A percentile compares a stretch with the other conserved stretches of the same genome.
Conservation (phyloP, 2,113 vertebrate species). For the Grammomys dolichurus region DNA sequence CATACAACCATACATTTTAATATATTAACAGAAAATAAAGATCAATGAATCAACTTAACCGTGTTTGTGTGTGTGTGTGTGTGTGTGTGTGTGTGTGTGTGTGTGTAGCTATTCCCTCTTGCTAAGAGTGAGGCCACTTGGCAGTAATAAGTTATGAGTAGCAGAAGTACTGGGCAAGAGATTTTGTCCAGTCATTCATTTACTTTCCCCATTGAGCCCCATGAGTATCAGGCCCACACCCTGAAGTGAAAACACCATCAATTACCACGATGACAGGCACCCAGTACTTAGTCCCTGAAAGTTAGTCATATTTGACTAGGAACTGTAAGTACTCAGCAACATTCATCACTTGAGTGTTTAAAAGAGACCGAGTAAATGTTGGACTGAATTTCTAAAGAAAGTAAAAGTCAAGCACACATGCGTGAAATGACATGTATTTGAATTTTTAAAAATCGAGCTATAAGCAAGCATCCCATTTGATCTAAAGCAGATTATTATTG, state of each 20-base stretch:
- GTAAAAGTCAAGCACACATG: not conserved
- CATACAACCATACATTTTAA: conserved; percentile 13
- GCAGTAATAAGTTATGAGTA: conserved; percentile 87
- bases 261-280: conserved; percentile 93
- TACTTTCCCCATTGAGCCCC: conserved; percentile 85
- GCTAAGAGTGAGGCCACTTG: conserved; percentile 84
- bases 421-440: conserved; percentile 30
- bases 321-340: conserved; percentile 81
- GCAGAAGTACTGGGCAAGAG: conserved; percentile 89
- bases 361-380: conserved; percentile 81
- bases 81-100: not conserved
- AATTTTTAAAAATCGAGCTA: conserved; percentile 15
- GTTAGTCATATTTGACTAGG: conserved; percentile 90
- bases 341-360: conserved; percentile 86
- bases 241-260: conserved; percentile 97
- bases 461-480: conserved; percentile 8
- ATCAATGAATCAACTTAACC: not conserved
- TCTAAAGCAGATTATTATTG: not conserved
- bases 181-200: conserved; percentile 92
- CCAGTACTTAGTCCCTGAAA: conserved; percentile 89
- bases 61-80: not conserved
- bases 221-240: conserved; percentile 89
- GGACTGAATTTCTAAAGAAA: conserved; percentile 82
- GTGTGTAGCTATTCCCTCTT: not conserved
- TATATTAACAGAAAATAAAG: conserved; percentile 68